phyloP scores from a whole-genome alignment of 1,140 invertebrate species.

The Helicoverpa zea region DNA sequence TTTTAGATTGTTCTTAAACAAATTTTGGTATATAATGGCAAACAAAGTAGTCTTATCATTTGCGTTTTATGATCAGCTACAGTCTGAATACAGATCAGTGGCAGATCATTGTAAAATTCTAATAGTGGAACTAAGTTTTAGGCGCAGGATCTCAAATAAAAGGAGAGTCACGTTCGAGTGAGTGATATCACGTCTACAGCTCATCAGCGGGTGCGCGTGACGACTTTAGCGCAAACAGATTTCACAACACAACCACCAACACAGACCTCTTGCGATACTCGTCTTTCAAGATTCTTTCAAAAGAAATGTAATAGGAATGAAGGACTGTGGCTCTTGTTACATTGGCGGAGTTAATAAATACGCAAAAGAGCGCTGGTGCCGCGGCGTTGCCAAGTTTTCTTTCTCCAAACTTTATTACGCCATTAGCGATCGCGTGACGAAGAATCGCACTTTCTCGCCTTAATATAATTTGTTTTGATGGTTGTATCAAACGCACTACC shows the following conservation, averaged over 20 bases:
- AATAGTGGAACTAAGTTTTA: constrained; percentile 55
- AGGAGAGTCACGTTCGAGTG: constrained; percentile 78
- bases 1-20: neutral
- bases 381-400: constrained; percentile 77
- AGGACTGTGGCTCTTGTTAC: constrained; percentile 60
- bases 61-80: constrained; percentile 14
- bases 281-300: constrained; percentile 25
- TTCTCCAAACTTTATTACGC: constrained; percentile 83
- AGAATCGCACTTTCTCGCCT: constrained; percentile 72
- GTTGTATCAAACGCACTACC: constrained; percentile 64
- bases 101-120: constrained; percentile 31
- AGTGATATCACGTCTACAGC: constrained; percentile 83
- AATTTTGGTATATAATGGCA: constrained; percentile 2
- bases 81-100: constrained; percentile 29
- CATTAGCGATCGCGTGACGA: constrained; percentile 83
- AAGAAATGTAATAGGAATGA: constrained; percentile 53
- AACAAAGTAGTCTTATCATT: constrained; percentile 8
- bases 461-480: constrained; percentile 79
- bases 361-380: constrained; percentile 76
- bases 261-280: constrained; percentile 55
- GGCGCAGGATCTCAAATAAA: constrained; percentile 79
- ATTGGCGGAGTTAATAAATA: constrained; percentile 79
- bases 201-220: constrained; percentile 82
- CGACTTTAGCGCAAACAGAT: constrained; percentile 84
- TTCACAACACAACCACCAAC: constrained; percentile 72